Evolutionary conservation across 1,140 invertebrate genomes (phyloP), one percentile per base, ranked within the genome.

Genomic region (Orius insidiosus): DNA sequence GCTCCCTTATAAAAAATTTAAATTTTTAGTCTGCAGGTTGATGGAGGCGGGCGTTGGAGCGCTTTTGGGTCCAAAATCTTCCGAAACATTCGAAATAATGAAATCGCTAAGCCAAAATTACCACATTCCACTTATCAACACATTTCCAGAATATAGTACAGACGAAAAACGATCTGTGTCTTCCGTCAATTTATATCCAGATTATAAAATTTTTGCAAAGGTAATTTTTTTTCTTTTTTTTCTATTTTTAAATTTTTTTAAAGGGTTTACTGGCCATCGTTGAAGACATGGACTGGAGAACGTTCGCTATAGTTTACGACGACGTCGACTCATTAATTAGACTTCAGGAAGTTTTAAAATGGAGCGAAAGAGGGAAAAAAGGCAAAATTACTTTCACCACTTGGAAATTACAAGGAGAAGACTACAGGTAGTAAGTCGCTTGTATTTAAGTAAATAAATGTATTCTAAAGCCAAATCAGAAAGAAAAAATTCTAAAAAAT

Each of bases 301-400:
- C 68, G 47, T 90, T 82, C 53, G 79, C 79, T 0, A 73, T 85
- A 10, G 63, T 90, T 15, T 90, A 90, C 57, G 81, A 90, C 58
- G 69, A 76, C 37, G 75, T 84, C 46, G 76, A 76, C 36, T 78
- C 83, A 59, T 63, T 94, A 2, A 73, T 85, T 38, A 70, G 85
- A 41, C 65, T 93, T 9, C 85, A 92, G 63, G 80, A 84, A 55
- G 69, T 88, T 5, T 60, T 94, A 2, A 81, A 84, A 59, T 64
- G 74, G 46, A 68, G 75, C 48, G 63, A 71, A 53, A 49, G 15
- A 24, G 24, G 24, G 24, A 9, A 31, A 8, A 43, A 50, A 19
- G 41, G 49, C 1, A 6, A 45, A 8, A 63, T 70, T 31, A 67
- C 69, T 1, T 65, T 79, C 0, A 73, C 67, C 0, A 61, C 78